phyloP scores from a whole-genome alignment of 1,140 invertebrate species.

The Zaprionus nigranus region DNA sequence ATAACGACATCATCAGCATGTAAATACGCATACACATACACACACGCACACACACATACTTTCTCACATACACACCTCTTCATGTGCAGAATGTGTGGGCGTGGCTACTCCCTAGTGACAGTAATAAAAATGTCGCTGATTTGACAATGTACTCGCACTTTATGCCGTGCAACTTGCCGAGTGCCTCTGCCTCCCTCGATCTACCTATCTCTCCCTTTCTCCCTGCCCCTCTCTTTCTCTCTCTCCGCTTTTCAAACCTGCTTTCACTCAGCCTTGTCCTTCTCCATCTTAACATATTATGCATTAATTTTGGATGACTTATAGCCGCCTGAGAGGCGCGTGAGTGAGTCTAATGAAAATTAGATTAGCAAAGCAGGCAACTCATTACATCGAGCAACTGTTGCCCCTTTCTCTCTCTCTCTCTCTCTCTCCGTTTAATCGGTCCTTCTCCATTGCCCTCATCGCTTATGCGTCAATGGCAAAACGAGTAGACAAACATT shows the following conservation, averaged over 20 bases:
- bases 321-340: conserved; percentile 25
- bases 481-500: conserved; percentile 74
- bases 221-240: neutral
- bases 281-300: conserved; percentile 57
- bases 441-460: conserved; percentile 22
- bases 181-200: neutral
- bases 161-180: conserved; percentile 52
- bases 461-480: conserved; percentile 60
- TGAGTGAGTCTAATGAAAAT: conserved; percentile 32
- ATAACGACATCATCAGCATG: conserved; percentile 82
- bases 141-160: conserved; percentile 71
- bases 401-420: conserved; percentile 34
- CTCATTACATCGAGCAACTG: conserved; percentile 50
- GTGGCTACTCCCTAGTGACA: conserved; percentile 32
- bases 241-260: conserved; percentile 17
- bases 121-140: conserved; percentile 83
- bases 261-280: conserved; percentile 8
- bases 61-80: conserved; percentile 14
- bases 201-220: neutral
- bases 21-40: conserved; percentile 46
- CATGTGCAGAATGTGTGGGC: conserved; percentile 25
- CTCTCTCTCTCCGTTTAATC: neutral
- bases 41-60: conserved; percentile 19
- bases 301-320: conserved; percentile 71
- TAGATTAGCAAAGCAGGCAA: conserved; percentile 42